phyloP scores from a whole-genome alignment of 2,888 invertebrate genomes.

The Ichneumoninae sp. region DNA sequence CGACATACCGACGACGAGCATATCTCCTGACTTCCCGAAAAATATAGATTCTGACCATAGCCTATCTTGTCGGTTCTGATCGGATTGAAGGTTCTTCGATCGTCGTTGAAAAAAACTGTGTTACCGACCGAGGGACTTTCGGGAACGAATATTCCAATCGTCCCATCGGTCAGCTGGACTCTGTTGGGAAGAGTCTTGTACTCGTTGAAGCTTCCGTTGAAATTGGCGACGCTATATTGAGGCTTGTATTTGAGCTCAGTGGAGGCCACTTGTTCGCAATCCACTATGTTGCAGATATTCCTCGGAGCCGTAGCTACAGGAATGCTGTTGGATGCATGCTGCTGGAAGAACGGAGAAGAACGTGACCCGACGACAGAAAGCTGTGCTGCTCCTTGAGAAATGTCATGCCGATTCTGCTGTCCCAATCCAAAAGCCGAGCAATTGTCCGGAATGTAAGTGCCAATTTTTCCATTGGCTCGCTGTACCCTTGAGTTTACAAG shows the following conservation, averaged over 20 bases:
- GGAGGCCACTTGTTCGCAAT: conserved; percentile 18
- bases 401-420: background rate
- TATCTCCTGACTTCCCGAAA: conserved; percentile 2
- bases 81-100: background rate
- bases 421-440: background rate
- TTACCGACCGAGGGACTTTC: conserved; percentile 32
- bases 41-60: background rate
- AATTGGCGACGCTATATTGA: background rate
- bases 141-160: conserved; percentile 48
- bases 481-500: background rate
- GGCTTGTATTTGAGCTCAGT: background rate
- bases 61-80: conserved; percentile 5
- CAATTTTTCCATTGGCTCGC: background rate
- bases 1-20: background rate
- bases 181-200: conserved; percentile 27
- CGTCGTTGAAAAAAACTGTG: background rate
- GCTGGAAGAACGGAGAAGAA: conserved; percentile 16
- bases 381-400: background rate
- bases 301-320: background rate
- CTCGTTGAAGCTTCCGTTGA: background rate
- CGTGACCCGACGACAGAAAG: conserved; percentile 5
- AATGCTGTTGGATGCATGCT: background rate
- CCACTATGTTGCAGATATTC: background rate
- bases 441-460: background rate
- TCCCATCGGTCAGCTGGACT: conserved; percentile 53